Percentiles rank a stretch among this genome's conserved stretches.
Conservation (phyloP, 2,888 invertebrate species). For the Leptopilina syphax region DNA sequence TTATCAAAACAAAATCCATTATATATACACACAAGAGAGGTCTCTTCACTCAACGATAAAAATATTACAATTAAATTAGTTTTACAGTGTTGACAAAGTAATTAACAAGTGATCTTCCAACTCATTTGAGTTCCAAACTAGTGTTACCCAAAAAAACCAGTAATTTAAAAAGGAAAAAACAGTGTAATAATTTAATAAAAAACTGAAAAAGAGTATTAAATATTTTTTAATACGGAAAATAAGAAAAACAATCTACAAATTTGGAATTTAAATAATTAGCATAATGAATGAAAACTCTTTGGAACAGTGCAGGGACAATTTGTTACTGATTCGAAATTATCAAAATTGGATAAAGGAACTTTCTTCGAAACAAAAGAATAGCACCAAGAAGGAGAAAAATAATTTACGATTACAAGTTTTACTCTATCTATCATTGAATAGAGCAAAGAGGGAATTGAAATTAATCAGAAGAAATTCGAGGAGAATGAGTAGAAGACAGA, state of each 20-base stretch:
- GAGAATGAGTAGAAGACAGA: not conserved
- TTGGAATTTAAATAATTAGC: not conserved
- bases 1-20: not conserved
- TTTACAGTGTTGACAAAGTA: not conserved
- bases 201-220: too few relatives aligned
- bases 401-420: slow-evolving; percentile 12
- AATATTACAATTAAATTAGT: not conserved
- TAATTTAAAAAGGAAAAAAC: not conserved
- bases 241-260: not conserved
- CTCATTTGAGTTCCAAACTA: not conserved
- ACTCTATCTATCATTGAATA: not conserved
- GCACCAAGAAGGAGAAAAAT: not conserved
- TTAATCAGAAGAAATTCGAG: not conserved
- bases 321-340: not conserved
- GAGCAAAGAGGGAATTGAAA: not conserved
- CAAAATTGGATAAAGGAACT: not conserved
- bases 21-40: too few relatives aligned
- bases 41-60: too few relatives aligned
- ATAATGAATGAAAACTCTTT: not conserved
- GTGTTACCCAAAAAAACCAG: not conserved
- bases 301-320: not conserved
- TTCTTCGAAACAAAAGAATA: not conserved
- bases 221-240: too few relatives aligned
- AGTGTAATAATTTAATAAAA: not conserved
- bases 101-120: not conserved